phyloP scores from a whole-genome alignment of 1,140 invertebrate genomes.

The Drosophila kepulauana region DNA sequence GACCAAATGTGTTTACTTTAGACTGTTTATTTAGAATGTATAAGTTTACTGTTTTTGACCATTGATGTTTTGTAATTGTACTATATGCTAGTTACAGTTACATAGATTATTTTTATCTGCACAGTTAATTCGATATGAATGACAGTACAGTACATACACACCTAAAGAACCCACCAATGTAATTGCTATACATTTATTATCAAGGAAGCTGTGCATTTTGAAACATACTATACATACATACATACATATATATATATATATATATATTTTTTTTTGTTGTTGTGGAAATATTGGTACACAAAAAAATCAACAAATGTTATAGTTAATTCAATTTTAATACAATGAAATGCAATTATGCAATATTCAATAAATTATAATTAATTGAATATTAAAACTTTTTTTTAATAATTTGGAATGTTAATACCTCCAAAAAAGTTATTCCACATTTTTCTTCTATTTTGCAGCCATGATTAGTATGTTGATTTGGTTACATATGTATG shows the following conservation, averaged over 20 bases:
- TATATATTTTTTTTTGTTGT: too few species aligned
- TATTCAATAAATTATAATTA: too few species aligned
- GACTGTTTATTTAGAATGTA: slow-evolving; percentile 29
- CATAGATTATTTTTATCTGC: slow-evolving; percentile 3
- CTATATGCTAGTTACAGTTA: slow-evolving; percentile 59
- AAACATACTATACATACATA: slow-evolving; percentile 32
- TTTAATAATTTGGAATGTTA: too few species aligned
- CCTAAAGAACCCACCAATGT: slow-evolving; percentile 42
- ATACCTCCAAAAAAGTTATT: too few species aligned
- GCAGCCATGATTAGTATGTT: slow-evolving; percentile 3
- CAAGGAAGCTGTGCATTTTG: slow-evolving; percentile 33
- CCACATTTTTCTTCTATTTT: too few species aligned
- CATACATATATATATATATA: too few species aligned
- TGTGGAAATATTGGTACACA: too few species aligned
- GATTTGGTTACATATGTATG: slow-evolving; percentile 30
- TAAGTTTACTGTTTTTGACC: slow-evolving; percentile 41
- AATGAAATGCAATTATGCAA: too few species aligned
- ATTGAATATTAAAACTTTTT: too few species aligned
- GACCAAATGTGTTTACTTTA: slow-evolving; percentile 29
- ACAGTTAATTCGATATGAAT: slow-evolving; percentile 27
- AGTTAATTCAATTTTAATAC: too few species aligned
- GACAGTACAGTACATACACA: slow-evolving; percentile 24
- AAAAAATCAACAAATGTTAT: too few species aligned
- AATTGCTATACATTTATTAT: slow-evolving; percentile 41
- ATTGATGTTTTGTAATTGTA: slow-evolving; percentile 62